These are phyloP conservation scores for Cephus cinctus DNA, from an alignment of 1,140 invertebrate genomes.

Conservation along the genomic window DNA sequence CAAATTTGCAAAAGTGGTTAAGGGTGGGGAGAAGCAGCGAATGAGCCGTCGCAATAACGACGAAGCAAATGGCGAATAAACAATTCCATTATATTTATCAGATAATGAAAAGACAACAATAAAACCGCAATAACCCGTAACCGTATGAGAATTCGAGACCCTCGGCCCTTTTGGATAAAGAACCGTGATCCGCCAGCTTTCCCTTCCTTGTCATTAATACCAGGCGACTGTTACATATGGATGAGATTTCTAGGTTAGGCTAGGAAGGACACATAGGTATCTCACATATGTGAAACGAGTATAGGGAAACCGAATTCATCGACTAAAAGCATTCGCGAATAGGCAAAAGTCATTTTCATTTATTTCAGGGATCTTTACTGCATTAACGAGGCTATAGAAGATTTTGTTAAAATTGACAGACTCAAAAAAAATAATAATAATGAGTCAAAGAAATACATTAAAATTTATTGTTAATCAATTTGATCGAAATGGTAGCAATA, in stretches of 20 bases:
- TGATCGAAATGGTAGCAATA: too few relatives aligned
- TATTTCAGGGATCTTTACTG: too few relatives aligned
- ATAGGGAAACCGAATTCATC: conserved; percentile 52
- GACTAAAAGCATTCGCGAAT: conserved; percentile 55
- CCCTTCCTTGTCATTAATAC: conserved; percentile 50
- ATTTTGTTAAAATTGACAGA: neutral
- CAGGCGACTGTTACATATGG: conserved; percentile 57
- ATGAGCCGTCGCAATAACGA: conserved; percentile 8
- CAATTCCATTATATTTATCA: conserved; percentile 50
- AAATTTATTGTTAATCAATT: too few relatives aligned
- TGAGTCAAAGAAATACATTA: neutral
- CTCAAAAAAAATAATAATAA: neutral
- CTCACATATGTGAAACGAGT: conserved; percentile 14
- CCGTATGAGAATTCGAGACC: conserved; percentile 12
- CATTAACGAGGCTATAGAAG: neutral
- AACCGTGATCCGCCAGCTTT: conserved; percentile 24
- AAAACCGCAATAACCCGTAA: conserved; percentile 39
- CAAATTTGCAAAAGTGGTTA: conserved; percentile 1
- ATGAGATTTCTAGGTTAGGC: conserved; percentile 44
- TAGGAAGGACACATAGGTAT: conserved; percentile 19
- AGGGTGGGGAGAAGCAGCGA: neutral
- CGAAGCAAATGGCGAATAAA: conserved; percentile 30
- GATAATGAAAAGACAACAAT: conserved; percentile 46
- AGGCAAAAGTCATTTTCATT: conserved; percentile 29
- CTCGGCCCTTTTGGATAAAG: conserved; percentile 21